Evolutionary conservation across 2,113 vertebrate genomes (phyloP), one percentile per base, ranked within the genome.

Genomic region (Lepidiolamprologus cunningtoni): DNA sequence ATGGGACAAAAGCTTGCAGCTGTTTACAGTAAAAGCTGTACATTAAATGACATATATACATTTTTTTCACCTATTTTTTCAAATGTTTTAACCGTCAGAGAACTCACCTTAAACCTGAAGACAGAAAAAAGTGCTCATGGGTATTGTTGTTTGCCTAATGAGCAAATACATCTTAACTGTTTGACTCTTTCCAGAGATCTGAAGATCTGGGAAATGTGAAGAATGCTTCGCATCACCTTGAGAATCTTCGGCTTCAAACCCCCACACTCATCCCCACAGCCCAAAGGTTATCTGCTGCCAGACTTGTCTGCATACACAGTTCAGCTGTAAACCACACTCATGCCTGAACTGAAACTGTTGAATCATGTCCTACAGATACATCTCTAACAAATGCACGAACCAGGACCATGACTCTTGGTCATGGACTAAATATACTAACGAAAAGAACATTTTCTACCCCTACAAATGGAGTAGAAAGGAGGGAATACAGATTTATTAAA

Each of bases 181-280:
- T 53, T 80, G 57, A 82, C 61, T 85, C 73, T 33, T 68, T 86
- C 61, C 57, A 35, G 10, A 50, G 76, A 85, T 82, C 81, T 81
- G 78, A 81, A 55, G 79, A 45, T 57, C 71, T 52, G 58, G 31
- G 61, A 94, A 93, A 93, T 91, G 86, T 84, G n/a, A 90, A 78
- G 89, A 94, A 94, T 94, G 86, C 84, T 91, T 87, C 61, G 78
- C 91, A 88, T 84, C 55, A 66, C 82, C 81, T 83, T 87, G 90
- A 87, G 87, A 90, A 87, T 85, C 53, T n/a, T 88, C 21, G 6
- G 55, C 81, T 83, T 81, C 61, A 68, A 81, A 80, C 53, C 47
- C 78, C 47, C 80, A 37, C 84, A 54, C 84, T 80, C 55, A 33
- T 21, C 76, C 50, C 35, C 37, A 35, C 71, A 16, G 28, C 47